Evolutionary conservation across 2,797 vertebrate genomes (phyloP).

Genomic region (Iguana delicatissima): DNA sequence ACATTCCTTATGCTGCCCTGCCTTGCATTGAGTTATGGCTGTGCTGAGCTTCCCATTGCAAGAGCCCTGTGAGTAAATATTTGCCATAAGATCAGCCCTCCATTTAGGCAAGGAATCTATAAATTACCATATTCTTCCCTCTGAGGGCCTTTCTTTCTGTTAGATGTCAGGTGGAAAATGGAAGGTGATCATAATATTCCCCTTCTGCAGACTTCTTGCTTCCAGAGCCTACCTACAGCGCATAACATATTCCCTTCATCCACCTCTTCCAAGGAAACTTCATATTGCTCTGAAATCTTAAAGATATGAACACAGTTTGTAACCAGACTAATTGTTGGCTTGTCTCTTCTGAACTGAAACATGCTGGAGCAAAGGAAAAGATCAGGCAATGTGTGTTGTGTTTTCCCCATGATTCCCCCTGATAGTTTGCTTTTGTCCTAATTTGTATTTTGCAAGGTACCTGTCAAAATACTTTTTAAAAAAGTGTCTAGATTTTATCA

Average conservation of each 20-base stretch:
- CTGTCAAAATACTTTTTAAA: too few relatives aligned
- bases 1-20: constrained; percentile 46
- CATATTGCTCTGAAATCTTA: background rate
- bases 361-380: too few relatives aligned
- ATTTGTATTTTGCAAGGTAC: too few relatives aligned
- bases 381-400: too few relatives aligned
- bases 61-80: constrained; percentile 62
- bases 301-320: background rate
- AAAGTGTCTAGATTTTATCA: too few relatives aligned
- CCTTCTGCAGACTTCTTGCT: background rate
- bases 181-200: background rate
- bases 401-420: too few relatives aligned
- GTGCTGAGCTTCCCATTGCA: constrained; percentile 48
- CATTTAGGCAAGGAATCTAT: constrained; percentile 28
- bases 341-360: too few relatives aligned
- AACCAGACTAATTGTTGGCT: background rate
- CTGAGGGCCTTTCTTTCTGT: constrained; percentile 13
- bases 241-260: background rate
- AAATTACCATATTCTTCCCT: constrained; percentile 2
- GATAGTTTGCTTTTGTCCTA: too few relatives aligned
- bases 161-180: background rate
- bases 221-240: background rate
- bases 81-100: constrained; percentile 12
- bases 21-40: constrained; percentile 66
- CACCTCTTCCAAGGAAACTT: background rate